Conservation (phyloP, 2,113 vertebrate species). For the Poecilia latipinna region DNA sequence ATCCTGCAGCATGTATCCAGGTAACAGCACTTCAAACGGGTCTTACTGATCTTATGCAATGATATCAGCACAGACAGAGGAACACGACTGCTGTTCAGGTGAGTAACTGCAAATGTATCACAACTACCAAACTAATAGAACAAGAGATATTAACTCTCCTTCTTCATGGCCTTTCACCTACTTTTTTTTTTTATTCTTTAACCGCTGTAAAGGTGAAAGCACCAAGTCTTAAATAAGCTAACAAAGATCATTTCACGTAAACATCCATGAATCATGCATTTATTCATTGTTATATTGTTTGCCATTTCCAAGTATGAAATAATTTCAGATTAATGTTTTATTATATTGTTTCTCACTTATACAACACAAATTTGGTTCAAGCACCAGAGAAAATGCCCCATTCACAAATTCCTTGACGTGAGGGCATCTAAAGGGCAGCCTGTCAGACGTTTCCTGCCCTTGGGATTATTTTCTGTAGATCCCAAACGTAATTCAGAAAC, state of each 20-base stretch:
- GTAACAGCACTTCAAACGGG: constrained; percentile 64
- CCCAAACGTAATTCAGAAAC: no score
- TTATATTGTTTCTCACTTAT: no score
- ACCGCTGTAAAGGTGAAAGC: constrained; percentile 14
- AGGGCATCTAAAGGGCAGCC: no score
- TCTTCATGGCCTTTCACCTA: constrained; percentile 25
- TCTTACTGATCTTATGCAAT: constrained; percentile 59
- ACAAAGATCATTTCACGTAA: background rate
- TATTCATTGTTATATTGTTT: no score
- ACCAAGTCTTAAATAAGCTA: constrained; percentile 13
- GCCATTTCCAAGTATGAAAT: no score
- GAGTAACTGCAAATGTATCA: constrained; percentile 70
- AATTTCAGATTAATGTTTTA: no score
- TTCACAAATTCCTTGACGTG: no score
- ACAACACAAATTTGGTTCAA: no score
- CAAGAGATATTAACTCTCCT: constrained; percentile 34
- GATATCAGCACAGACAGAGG: constrained; percentile 62
- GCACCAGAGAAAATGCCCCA: no score
- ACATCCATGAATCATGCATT: constrained; percentile 1
- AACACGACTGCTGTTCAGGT: constrained; percentile 65
- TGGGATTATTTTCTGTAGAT: no score
- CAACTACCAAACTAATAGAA: constrained; percentile 66
- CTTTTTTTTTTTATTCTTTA: constrained; percentile 9
- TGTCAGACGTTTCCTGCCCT: no score
- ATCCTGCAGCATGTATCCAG: constrained; percentile 65